These are phyloP conservation scores for Burhinus bistriatus DNA, from an alignment of 2,113 vertebrate species.

Conservation along the genomic window DNA sequence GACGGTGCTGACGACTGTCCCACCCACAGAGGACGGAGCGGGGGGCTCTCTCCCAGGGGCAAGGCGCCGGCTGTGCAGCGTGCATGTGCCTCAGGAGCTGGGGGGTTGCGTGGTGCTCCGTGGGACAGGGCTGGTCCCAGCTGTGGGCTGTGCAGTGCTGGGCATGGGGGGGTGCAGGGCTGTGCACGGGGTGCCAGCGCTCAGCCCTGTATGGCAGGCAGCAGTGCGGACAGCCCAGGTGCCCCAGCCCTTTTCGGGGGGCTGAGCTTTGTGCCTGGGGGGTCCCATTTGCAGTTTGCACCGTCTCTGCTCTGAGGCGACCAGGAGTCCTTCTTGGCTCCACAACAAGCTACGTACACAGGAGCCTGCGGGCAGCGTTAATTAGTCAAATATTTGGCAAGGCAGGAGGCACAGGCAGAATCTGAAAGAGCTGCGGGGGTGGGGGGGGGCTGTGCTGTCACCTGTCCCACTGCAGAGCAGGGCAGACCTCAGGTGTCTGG, in stretches of 20 bases:
- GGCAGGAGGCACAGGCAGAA: background rate
- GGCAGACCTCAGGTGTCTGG: accelerated
- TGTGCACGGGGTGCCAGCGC: background rate
- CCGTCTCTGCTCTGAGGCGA: background rate
- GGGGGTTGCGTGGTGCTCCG: background rate
- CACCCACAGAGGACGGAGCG: accelerated
- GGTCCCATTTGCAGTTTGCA: background rate
- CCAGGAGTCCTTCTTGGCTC: background rate
- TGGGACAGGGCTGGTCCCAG: background rate
- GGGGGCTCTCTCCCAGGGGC: background rate
- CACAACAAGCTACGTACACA: background rate
- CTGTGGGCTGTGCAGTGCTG: no score
- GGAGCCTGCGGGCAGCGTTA: background rate
- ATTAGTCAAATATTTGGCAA: slow-evolving; percentile 21
- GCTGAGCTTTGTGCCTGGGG: background rate
- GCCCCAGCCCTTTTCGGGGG: background rate
- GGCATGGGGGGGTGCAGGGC: background rate
- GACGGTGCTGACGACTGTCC: background rate
- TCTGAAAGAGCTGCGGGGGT: background rate
- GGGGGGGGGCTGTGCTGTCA: background rate
- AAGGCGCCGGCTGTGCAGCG: background rate
- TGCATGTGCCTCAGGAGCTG: no score
- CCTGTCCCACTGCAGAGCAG: background rate
- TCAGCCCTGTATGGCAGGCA: accelerated
- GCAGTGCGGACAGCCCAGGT: background rate